A percentile compares a stretch with the other conserved stretches of the same genome.
Conservation (phyloP, 2,888 invertebrate genomes). For the Pandemis corylana region DNA sequence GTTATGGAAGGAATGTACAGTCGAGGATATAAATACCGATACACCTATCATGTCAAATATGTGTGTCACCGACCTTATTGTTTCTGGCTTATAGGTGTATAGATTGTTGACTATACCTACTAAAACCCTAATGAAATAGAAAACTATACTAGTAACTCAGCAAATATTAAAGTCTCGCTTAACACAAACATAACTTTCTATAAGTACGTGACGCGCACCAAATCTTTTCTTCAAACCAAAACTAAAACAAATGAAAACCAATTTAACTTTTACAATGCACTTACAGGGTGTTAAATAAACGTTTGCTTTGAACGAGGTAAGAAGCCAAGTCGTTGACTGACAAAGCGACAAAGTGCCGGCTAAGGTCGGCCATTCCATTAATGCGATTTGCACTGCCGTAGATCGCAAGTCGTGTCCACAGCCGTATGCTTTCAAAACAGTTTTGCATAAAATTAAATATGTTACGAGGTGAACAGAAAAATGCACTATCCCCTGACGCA, state of each 20-base stretch:
- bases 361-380: slow-evolving; percentile 58
- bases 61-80: too few relatives aligned
- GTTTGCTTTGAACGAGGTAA: slow-evolving; percentile 21
- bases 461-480: too few relatives aligned
- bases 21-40: too few relatives aligned
- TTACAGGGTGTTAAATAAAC: slow-evolving; percentile 14
- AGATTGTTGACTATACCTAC: too few relatives aligned
- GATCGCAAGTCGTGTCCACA: slow-evolving; percentile 15
- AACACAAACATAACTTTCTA: neutral
- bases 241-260: neutral
- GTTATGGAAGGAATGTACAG: too few relatives aligned
- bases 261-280: neutral
- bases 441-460: neutral
- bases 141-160: too few relatives aligned
- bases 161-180: too few relatives aligned
- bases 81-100: too few relatives aligned
- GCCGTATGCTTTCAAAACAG: neutral
- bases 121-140: too few relatives aligned
- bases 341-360: slow-evolving; percentile 44
- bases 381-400: slow-evolving; percentile 61
- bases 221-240: neutral
- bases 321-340: slow-evolving; percentile 30
- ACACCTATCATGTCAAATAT: too few relatives aligned
- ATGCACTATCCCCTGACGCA: too few relatives aligned
- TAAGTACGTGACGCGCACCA: neutral